Base-by-base conservation (phyloP, 2,113 vertebrate species). In the Bubo bubo region DNA sequence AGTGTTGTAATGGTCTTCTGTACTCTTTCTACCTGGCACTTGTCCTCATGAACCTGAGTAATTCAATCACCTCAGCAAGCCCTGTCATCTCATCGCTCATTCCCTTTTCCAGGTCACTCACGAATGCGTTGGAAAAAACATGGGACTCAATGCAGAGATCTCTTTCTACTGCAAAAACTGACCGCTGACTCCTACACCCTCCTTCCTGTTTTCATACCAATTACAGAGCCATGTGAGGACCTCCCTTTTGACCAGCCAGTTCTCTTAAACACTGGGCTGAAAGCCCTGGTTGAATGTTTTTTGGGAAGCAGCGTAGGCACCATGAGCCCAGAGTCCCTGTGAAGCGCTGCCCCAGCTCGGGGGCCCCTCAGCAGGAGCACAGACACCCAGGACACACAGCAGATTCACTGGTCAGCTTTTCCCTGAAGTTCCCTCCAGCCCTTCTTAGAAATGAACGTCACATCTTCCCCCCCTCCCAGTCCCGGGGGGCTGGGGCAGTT, bases 151-250 rank as follows among this genome's bases (percentile, higher is more conserved):
- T 1, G 2, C 52, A 55, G 73, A 10, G 3, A 95, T 88, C 77
- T 91, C 45, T 72, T 83, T 84, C 70, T 35, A 79, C 52, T 4
- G 12, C 52, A 74, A 50, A 85, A 93, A 82, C 27, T 75, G 66
- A 85, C 91, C 23, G 6, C 88, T 81, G 62, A 91, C 84, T 96
- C 85, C 93, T 91, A 90, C 84, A 56, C 56, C 1, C 53, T 90
- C 60, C 92, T 95, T 97, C 93, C 96, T 96, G 92, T 93, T 96
- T 95, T 96, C 3, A 3, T 94, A 91, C 49, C 73, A 93, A 47
- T 73, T 93, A 63, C 1, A 1, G 34, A 79, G 49, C 56, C 53
- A 34, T 34, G 17, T 11, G 7, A 79, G 53, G 34, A 90, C 77
- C 47, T 59, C 86, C 37, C 34, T 88, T 32, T 68, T 79, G 62